Base-by-base conservation (phyloP, 2,888 invertebrate species). In the Andrena bucephala region DNA sequence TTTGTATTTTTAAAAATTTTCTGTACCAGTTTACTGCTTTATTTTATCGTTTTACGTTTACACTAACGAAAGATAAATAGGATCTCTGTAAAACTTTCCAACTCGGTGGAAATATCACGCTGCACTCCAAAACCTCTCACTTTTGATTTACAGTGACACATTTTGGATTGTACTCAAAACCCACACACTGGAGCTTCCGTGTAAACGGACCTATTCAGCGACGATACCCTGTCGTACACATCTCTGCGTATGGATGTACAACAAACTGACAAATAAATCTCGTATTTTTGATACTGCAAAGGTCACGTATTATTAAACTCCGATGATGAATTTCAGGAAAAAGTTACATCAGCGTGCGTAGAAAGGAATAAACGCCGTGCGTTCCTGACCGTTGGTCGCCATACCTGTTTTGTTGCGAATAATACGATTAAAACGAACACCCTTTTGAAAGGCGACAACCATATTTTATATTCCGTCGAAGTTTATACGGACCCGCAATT, bases 301-400 rank as follows among this genome's bases (percentile, higher is more conserved):
- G 10, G 50, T 65, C n/a, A 7, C 33, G 27, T 48, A 13, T 68
- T 33, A 29, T 33, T 8, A 59, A 59, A 33, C 31, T 10, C 3
- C 10, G 8, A 63, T 79, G 81, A 81, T 13, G 78, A 68, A 63
- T 67, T 59, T 68, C 50, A 29, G 27, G 10, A 48, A 57, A 62
- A 62, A 60, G 52, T 81, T 81, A 72, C 78, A 27, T 72, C 80
- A 81, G 67, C 70, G 60, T 8, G 50, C 10, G 3, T 62, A 54
- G 52, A 52, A 59, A n/a, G 65, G 29, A 69, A 36, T 10, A 48
- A 68, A 42, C 42, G 42, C 57, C 16, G 5, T 20, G 16, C 16
- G 6, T 54, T 13, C 1, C 3, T 20, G 20, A 8, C 8, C 13
- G n/a, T 6, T 10, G 59, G 16, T 6, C 5, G 20, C 4, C 33